A percentile compares a stretch with the other conserved stretches of the same genome.
These are phyloP conservation scores for Enteromius argenteus DNA, from an alignment of 2,797 vertebrate species.

Conservation along the genomic window DNA sequence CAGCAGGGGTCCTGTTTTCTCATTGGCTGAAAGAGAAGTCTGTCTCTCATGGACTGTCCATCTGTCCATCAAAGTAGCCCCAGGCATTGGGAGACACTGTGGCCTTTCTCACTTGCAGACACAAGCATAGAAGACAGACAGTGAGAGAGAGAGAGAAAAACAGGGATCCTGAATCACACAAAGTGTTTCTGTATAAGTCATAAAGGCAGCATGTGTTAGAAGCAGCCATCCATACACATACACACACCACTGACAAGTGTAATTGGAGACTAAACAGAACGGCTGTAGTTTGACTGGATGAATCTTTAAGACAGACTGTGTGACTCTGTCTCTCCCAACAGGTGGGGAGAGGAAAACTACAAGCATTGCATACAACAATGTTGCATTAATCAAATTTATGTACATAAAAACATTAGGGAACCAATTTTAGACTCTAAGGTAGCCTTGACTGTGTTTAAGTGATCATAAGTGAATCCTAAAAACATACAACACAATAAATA, in stretches of 20 bases:
- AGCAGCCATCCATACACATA: conserved; percentile 28
- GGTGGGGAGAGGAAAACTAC: conserved; percentile 12
- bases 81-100: conserved; percentile 51
- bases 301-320: conserved; percentile 58
- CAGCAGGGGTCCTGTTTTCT: conserved; percentile 58
- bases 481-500: conserved; percentile 6
- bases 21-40: conserved; percentile 59
- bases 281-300: conserved; percentile 71
- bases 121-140: conserved; percentile 40
- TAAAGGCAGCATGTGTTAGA: conserved; percentile 48
- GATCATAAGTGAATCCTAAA: neutral
- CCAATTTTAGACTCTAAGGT: neutral
- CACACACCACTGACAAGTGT: conserved; percentile 70
- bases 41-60: conserved; percentile 57
- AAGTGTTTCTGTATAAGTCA: conserved; percentile 34
- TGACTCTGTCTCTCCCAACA: conserved; percentile 33
- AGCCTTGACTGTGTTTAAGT: neutral
- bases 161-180: conserved; percentile 21
- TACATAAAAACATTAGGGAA: conserved; percentile 15
- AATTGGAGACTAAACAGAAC: conserved; percentile 78
- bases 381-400: neutral
- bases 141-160: conserved; percentile 3
- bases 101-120: conserved; percentile 47
- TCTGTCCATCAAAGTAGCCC: conserved; percentile 61
- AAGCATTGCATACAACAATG: neutral